Conservation (phyloP, 2,113 vertebrate genomes). For the Chaetodon trifascialis region DNA sequence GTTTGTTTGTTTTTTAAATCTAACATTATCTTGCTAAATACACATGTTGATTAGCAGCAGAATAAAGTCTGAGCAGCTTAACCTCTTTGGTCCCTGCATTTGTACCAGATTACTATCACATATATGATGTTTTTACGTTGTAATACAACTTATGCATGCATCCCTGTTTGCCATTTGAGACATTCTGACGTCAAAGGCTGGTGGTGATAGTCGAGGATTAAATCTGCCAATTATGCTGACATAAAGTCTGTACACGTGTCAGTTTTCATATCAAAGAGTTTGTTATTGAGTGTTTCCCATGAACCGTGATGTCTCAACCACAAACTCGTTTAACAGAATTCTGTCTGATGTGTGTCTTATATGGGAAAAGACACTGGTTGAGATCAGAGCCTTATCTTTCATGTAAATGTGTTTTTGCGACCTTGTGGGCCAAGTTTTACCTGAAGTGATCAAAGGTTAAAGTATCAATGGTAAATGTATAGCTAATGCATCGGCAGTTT, state of each 20-base stretch:
- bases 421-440: neutral
- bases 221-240: neutral
- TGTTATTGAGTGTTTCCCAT: neutral
- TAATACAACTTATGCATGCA: neutral
- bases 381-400: neutral
- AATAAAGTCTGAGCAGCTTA: neutral
- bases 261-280: neutral
- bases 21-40: neutral
- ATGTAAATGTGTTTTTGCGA: neutral
- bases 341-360: neutral
- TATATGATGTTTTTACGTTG: neutral
- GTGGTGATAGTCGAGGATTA: neutral
- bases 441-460: neutral
- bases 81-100: neutral
- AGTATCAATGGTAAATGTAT: neutral
- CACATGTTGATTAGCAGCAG: neutral
- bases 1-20: neutral
- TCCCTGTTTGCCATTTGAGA: neutral
- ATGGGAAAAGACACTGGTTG: no score
- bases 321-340: neutral
- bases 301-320: neutral
- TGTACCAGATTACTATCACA: neutral
- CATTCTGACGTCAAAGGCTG: neutral
- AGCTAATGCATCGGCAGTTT: neutral
- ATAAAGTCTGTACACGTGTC: neutral